Evolutionary conservation across 2,888 invertebrate genomes (phyloP), one percentile per base, ranked within the genome.

Genomic region (Harpagoxenus sublaevis): DNA sequence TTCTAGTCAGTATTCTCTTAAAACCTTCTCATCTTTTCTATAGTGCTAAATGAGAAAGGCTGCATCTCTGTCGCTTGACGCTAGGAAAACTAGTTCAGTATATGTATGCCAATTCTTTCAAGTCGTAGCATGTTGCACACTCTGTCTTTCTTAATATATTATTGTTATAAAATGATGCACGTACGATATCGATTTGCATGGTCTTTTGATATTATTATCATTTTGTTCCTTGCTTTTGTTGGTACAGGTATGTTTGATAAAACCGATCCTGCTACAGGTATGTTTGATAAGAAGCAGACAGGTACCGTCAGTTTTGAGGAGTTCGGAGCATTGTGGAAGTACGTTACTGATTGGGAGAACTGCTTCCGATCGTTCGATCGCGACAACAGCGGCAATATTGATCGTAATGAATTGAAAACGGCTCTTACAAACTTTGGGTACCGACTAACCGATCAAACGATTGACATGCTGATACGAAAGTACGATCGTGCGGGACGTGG

Each of bases 271-370:
- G 92, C 88, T 93, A 90, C 95, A 97, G 97, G 97, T 92, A 98
- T 99, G 99, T 99, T 99, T 96, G 99, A 99, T 95, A 97, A 97
- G 88, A 97, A 98, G 92, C 97, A 97, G 92, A 96, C 97, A 92
- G 99, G 99, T 9, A 97, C 97, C 1, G 98, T 99, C 79, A 97
- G 97, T 91, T 99, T 99, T 95, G 97, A 99, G 92, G 99, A 99
- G 95, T 99, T 99, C 95, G 98, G 98, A 71, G 97, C 98, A 0
- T 95, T 99, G 0, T 99, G 99, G 99, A 99, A 99, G 94, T 99
- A 99, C 95, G 98, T 99, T 0, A 98, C 98, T 8, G 99, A 99
- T 93, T 99, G 99, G 99, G 99, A 99, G 94, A 97, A 97, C 93
- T 99, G 99, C 94, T 99, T 99, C 95, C 97, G 98, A 63, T 97